Percentiles rank a stretch among this genome's conserved stretches.
Evolutionary conservation across 1,140 invertebrate genomes (phyloP).

Genomic region (Caenorhabditis inopinata): DNA sequence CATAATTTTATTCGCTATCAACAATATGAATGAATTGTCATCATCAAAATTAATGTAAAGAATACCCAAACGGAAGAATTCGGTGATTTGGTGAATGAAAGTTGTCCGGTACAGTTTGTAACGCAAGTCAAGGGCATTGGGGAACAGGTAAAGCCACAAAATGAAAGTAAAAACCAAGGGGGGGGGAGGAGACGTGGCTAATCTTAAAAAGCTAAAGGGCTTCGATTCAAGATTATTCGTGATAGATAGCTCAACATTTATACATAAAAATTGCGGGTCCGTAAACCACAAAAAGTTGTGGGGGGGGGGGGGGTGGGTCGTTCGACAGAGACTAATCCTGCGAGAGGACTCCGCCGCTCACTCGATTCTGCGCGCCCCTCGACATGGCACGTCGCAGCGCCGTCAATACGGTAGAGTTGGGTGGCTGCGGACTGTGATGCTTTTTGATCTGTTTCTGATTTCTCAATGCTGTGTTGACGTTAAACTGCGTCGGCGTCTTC

Average conservation of each 20-base stretch:
- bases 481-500: slow-evolving; percentile 31
- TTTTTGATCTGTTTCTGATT: slow-evolving; percentile 23
- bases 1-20: too few species aligned
- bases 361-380: slow-evolving; percentile 22
- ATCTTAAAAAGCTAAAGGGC: slow-evolving; percentile 25
- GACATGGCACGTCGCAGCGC: slow-evolving; percentile 40
- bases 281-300: too few species aligned
- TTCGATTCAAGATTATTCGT: background rate
- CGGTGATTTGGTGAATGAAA: background rate
- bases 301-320: too few species aligned
- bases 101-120: slow-evolving; percentile 19
- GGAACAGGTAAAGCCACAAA: background rate
- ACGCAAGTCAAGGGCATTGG: slow-evolving; percentile 7
- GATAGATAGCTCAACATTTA: background rate
- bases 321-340: background rate
- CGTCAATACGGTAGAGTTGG: slow-evolving; percentile 27
- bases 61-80: background rate
- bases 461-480: slow-evolving; percentile 1
- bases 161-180: background rate
- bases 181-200: background rate
- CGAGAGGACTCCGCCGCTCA: background rate
- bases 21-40: background rate
- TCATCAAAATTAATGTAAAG: background rate
- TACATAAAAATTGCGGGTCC: slow-evolving; percentile 9
- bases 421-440: background rate